These are phyloP conservation scores for Cyanistes caeruleus DNA, from an alignment of 2,113 vertebrate genomes.

Conservation along the genomic window DNA sequence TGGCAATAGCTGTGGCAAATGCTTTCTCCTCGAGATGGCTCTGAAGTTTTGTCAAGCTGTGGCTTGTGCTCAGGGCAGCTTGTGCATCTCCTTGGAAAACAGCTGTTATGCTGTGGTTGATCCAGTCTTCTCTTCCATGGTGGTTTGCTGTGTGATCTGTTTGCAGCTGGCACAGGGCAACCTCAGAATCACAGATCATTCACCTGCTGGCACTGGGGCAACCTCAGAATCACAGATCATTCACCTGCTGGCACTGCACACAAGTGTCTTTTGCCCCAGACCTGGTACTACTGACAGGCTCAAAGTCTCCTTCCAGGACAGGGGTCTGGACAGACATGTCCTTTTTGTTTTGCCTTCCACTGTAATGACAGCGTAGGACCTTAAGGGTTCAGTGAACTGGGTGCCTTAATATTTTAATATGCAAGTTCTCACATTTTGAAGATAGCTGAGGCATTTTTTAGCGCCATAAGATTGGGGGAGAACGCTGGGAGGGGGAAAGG, in stretches of 20 bases:
- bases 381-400: not conserved
- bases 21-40: not conserved
- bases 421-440: not conserved
- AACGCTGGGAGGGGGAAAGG: fast-evolving
- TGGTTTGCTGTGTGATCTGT: not conserved
- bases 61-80: not conserved
- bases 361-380: not conserved
- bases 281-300: too few species aligned
- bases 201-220: too few species aligned
- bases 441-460: not conserved
- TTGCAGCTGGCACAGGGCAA: not conserved
- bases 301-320: too few species aligned
- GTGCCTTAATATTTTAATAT: not conserved
- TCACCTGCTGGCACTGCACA: too few species aligned
- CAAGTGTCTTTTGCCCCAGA: too few species aligned
- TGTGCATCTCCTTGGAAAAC: not conserved
- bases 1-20: not conserved
- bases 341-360: not conserved
- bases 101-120: not conserved
- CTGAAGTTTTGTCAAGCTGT: not conserved
- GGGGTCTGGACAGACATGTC: too few species aligned
- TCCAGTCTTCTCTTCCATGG: not conserved
- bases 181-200: too few species aligned
- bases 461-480: not conserved
- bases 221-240: too few species aligned